Conservation (phyloP, 2,113 vertebrate genomes). For the Albula goreensis region DNA sequence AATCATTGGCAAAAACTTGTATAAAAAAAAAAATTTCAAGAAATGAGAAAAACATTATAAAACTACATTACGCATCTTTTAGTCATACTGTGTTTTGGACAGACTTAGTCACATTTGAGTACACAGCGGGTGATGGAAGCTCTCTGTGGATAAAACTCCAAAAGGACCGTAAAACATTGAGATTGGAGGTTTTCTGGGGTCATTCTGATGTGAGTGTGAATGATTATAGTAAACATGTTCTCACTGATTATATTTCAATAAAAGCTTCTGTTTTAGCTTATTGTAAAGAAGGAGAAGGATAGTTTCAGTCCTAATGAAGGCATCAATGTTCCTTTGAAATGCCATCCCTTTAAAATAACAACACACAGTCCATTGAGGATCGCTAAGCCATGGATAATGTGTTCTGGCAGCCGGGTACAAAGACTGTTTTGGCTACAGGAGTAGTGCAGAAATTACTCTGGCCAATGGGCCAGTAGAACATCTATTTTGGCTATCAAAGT, state of each 20-base stretch:
- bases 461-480: too few species aligned
- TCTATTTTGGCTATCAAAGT: too few species aligned
- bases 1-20: too few species aligned
- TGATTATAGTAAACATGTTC: background rate
- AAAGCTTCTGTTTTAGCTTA: background rate
- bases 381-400: constrained; percentile 31
- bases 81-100: too few species aligned
- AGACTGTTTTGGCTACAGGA: background rate
- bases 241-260: background rate
- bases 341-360: constrained; percentile 5
- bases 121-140: too few species aligned
- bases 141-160: too few species aligned
- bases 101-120: too few species aligned
- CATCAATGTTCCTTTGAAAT: constrained; percentile 21
- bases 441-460: background rate
- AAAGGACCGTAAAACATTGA: background rate
- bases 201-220: background rate
- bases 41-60: too few species aligned
- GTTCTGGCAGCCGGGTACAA: constrained; percentile 3
- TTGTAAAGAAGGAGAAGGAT: background rate
- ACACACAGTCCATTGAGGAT: constrained; percentile 21
- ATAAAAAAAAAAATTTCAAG: too few species aligned
- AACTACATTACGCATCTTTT: too few species aligned
- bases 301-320: constrained; percentile 19
- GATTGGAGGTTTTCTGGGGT: background rate